Evolutionary conservation across 2,113 vertebrate genomes (phyloP).

Genomic region (Silurus meridionalis): DNA sequence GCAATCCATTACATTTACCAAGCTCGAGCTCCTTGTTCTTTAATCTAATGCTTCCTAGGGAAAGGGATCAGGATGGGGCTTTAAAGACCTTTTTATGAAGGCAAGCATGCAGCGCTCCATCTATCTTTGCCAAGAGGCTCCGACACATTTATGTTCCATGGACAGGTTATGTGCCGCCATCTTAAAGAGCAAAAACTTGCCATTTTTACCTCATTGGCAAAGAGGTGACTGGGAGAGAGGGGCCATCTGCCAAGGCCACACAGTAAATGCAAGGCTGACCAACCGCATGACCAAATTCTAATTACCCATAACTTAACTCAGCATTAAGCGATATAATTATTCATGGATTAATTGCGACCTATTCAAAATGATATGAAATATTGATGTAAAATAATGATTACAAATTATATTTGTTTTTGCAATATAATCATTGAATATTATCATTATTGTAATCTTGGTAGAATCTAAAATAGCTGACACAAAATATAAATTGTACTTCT

Average conservation of each 20-base stretch:
- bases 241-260: constrained; percentile 56
- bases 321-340: constrained; percentile 21
- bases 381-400: background rate
- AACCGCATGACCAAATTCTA: constrained; percentile 31
- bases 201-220: constrained; percentile 73
- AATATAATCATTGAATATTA: background rate
- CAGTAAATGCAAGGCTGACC: constrained; percentile 44
- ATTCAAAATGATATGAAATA: background rate
- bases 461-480: background rate
- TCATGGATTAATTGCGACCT: background rate
- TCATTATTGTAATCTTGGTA: background rate
- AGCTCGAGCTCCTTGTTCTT: constrained; percentile 67
- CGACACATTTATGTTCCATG: constrained; percentile 78
- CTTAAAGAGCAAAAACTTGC: constrained; percentile 77
- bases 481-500: background rate
- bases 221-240: constrained; percentile 56
- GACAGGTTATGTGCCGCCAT: constrained; percentile 76
- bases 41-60: constrained; percentile 77
- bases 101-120: constrained; percentile 69
- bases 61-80: constrained; percentile 71
- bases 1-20: constrained; percentile 78
- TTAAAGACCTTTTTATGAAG: constrained; percentile 80
- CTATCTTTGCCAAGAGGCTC: constrained; percentile 68
- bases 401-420: background rate
- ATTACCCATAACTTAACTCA: constrained; percentile 26